A percentile compares a stretch with the other conserved stretches of the same genome.
Evolutionary conservation across 2,113 vertebrate species (phyloP).

Genomic region (Lophochroa leadbeateri): DNA sequence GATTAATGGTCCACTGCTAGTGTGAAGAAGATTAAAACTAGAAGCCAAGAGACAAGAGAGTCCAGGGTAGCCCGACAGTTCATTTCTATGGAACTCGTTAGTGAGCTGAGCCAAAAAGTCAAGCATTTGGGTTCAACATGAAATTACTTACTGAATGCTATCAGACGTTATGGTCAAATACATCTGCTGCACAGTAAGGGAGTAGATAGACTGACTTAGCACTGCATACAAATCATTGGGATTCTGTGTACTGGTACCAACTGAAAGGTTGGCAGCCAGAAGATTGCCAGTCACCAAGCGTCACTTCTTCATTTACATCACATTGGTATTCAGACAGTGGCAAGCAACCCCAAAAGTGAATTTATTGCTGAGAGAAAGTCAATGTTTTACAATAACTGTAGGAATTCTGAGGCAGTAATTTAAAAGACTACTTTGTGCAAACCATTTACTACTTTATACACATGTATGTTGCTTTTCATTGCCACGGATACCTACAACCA

Average conservation of each 20-base stretch:
- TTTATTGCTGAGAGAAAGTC: conserved; percentile 70
- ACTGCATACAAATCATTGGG: conserved; percentile 48
- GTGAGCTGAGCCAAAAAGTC: conserved; percentile 63
- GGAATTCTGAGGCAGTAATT: conserved; percentile 61
- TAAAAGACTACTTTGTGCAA: conserved; percentile 64
- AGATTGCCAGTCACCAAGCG: conserved; percentile 18
- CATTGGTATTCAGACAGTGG: conserved; percentile 64
- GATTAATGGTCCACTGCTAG: conserved; percentile 12
- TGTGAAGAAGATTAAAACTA: conserved; percentile 38
- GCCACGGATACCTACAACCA: conserved; percentile 26
- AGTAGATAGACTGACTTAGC: conserved; percentile 31
- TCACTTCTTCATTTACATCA: conserved; percentile 64
- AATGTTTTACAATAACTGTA: conserved; percentile 74
- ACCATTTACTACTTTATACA: conserved; percentile 52
- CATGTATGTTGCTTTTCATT: conserved; percentile 40
- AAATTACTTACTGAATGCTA: conserved; percentile 54
- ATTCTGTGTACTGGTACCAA: neutral
- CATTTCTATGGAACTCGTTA: conserved; percentile 43
- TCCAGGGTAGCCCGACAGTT: neutral
- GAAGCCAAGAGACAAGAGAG: neutral
- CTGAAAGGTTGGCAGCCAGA: conserved; percentile 16
- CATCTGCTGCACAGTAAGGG: conserved; percentile 38
- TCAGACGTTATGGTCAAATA: conserved; percentile 49
- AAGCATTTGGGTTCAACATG: conserved; percentile 57
- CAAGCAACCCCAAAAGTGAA: conserved; percentile 59